Conservation (phyloP, 2,113 vertebrate species). For the Tachycineta bicolor region DNA sequence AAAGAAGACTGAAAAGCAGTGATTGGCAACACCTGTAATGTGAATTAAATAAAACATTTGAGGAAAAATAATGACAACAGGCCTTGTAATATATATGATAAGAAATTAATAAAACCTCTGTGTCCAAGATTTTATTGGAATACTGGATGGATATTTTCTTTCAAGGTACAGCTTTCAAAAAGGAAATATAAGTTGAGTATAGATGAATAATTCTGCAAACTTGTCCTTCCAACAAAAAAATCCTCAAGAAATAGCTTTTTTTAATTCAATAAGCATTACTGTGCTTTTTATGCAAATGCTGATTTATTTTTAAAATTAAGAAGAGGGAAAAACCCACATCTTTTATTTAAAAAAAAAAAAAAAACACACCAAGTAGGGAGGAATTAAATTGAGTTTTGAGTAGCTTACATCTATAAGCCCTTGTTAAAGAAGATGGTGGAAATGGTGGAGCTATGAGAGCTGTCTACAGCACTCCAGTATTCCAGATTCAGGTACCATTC, state of each 20-base stretch:
- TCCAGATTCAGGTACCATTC: not conserved
- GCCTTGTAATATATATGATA: not conserved
- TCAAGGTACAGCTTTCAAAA: not conserved
- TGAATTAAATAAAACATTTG: slow-evolving; percentile 43
- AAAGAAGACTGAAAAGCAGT: not conserved
- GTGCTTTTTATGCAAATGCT: not conserved
- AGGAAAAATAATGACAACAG: not conserved
- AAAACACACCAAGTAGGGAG: not conserved
- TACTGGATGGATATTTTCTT: not conserved
- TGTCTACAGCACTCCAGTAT: not conserved
- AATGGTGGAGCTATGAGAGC: not conserved
- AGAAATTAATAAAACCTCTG: not conserved
- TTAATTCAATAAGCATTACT: not conserved
- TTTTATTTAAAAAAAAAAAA: not conserved
- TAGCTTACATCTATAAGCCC: not conserved
- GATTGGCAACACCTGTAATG: not conserved
- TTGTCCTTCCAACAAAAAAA: not conserved
- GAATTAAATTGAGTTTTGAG: not conserved
- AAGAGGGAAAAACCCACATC: fast-evolving
- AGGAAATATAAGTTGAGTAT: not conserved
- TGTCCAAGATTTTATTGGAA: not conserved
- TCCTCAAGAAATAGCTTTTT: not conserved
- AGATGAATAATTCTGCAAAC: not conserved
- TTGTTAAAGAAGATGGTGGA: not conserved
- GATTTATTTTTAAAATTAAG: not conserved